Conservation (phyloP, 2,797 vertebrate species). For the Hippocampus kuda region DNA sequence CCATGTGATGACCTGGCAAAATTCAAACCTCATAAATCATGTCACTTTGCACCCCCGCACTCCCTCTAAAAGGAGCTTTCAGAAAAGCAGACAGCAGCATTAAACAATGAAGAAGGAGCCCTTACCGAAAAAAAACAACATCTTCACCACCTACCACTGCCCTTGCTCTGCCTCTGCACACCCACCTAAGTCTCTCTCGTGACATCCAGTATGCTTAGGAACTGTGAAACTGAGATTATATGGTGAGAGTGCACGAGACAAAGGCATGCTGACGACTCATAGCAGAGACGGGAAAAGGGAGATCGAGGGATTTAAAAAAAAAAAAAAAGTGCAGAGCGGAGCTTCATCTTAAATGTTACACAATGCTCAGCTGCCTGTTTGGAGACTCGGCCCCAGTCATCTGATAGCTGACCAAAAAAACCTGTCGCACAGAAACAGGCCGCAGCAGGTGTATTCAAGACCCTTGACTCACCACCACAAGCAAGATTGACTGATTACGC, state of each 20-base stretch:
- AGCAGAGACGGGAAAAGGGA: constrained; percentile 11
- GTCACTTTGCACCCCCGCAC: constrained; percentile 33
- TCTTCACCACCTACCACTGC: constrained; percentile 53
- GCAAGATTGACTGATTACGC: background rate
- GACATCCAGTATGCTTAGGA: constrained; percentile 52
- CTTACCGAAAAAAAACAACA: constrained; percentile 32
- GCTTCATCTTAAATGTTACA: constrained; percentile 43
- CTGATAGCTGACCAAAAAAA: constrained; percentile 8
- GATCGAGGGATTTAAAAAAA: constrained; percentile 29
- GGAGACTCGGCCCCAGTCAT: constrained; percentile 15
- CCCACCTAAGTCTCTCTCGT: constrained; percentile 57
- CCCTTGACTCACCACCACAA: constrained; percentile 4
- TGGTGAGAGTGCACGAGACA: constrained; percentile 34
- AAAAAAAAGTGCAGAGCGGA: constrained; percentile 6
- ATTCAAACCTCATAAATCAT: constrained; percentile 41
- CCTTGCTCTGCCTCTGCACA: constrained; percentile 39
- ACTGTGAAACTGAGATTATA: constrained; percentile 50
- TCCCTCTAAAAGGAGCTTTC: constrained; percentile 31
- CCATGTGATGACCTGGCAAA: constrained; percentile 49
- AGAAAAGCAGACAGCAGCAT: constrained; percentile 32
- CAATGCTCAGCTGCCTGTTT: constrained; percentile 23
- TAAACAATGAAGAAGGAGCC: constrained; percentile 19
- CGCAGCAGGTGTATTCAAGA: background rate
- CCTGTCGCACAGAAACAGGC: background rate
- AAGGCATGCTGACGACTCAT: constrained; percentile 23